Conservation (phyloP, 1,140 invertebrate genomes). For the Lepidurus couesii region DNA sequence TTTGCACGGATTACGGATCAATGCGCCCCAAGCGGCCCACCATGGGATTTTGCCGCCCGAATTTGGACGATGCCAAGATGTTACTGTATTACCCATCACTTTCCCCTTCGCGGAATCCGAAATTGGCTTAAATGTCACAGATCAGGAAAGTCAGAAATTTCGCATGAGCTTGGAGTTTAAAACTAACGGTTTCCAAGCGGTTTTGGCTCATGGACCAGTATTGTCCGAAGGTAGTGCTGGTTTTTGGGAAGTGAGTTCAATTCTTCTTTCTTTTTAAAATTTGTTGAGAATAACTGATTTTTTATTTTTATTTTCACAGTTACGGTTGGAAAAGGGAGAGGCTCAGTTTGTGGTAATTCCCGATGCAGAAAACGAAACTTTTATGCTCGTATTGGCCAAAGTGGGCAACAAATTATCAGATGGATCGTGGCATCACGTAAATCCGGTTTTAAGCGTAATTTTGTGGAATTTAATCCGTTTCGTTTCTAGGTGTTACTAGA, state of each 20-base stretch:
- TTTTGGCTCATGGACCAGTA: conserved; percentile 73
- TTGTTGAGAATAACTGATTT: not conserved
- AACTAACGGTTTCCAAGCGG: conserved; percentile 71
- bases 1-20: conserved; percentile 71
- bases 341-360: conserved; percentile 39
- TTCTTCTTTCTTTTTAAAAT: conserved; percentile 24
- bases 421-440: conserved; percentile 54
- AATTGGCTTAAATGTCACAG: conserved; percentile 59
- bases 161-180: conserved; percentile 82
- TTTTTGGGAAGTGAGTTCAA: conserved; percentile 72
- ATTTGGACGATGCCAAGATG: conserved; percentile 67
- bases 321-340: conserved; percentile 35
- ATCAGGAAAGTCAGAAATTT: conserved; percentile 48
- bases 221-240: conserved; percentile 57
- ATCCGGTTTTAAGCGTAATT: conserved; percentile 42
- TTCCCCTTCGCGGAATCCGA: conserved; percentile 83
- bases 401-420: conserved; percentile 56
- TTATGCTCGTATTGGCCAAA: conserved; percentile 44
- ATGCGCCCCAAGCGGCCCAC: conserved; percentile 46
- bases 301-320: conserved; percentile 29
- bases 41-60: conserved; percentile 72
- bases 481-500: conserved; percentile 58
- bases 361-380: conserved; percentile 39
- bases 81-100: conserved; percentile 82
- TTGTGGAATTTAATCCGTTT: conserved; percentile 23